phyloP scores from a whole-genome alignment of 2,888 invertebrate genomes.

The Noctua janthe region DNA sequence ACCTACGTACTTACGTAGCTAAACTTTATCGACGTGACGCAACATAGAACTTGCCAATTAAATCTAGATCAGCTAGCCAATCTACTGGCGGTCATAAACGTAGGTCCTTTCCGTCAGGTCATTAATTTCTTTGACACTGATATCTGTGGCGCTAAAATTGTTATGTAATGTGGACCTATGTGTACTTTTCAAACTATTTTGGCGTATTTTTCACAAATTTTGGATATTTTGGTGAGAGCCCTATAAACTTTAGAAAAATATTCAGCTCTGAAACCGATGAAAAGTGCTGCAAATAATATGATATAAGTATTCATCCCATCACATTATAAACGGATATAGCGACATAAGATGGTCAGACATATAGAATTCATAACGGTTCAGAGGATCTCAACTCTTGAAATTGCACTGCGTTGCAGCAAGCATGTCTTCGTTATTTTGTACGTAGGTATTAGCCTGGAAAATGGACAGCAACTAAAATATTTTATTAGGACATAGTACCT shows the following conservation, averaged over 20 bases:
- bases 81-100: conserved; percentile 61
- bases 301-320: not conserved
- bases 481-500: conserved; percentile 33
- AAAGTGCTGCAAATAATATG: not conserved
- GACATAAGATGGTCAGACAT: not conserved
- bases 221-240: not conserved
- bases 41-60: conserved; percentile 63
- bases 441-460: not conserved
- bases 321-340: not conserved
- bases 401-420: not conserved
- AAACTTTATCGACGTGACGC: conserved; percentile 56
- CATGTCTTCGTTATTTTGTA: not conserved
- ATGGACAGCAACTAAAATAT: conserved; percentile 23
- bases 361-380: not conserved
- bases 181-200: not conserved
- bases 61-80: conserved; percentile 65
- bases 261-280: not conserved
- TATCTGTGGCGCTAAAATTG: conserved; percentile 50
- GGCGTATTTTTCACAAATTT: not conserved
- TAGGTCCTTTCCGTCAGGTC: conserved; percentile 67
- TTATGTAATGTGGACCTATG: conserved; percentile 19
- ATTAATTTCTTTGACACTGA: conserved; percentile 70
- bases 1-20: not conserved
- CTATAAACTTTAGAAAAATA: not conserved
- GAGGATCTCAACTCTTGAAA: not conserved